Evolutionary conservation across 2,797 vertebrate genomes (phyloP).

Genomic region (Salarias fasciatus): DNA sequence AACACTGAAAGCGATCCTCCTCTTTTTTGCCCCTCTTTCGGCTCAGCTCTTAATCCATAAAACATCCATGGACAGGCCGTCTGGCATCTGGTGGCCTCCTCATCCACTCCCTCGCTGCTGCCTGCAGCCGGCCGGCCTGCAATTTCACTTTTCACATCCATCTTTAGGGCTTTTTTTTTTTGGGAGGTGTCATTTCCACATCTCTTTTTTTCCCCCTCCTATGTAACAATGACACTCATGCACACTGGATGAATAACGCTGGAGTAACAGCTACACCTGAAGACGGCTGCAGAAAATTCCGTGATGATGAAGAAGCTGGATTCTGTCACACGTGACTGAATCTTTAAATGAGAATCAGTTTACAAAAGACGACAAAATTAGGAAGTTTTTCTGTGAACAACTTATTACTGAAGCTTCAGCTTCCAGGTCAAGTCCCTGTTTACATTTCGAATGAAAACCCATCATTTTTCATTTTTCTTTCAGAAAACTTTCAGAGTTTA

Average conservation of each 20-base stretch:
- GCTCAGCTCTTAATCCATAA: slow-evolving; percentile 77
- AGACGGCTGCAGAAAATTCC: not conserved
- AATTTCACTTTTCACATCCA: slow-evolving; percentile 50
- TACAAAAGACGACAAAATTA: too few species aligned
- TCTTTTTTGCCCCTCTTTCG: slow-evolving; percentile 50
- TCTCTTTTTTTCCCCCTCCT: slow-evolving; percentile 15
- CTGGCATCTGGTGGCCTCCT: slow-evolving; percentile 60
- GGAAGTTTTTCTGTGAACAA: too few species aligned
- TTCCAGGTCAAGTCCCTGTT: too few species aligned
- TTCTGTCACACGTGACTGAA: too few species aligned
- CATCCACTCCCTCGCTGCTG: too few species aligned
- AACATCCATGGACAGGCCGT: slow-evolving; percentile 63
- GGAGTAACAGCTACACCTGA: not conserved
- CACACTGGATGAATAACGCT: slow-evolving; percentile 9
- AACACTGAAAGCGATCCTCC: slow-evolving; percentile 76
- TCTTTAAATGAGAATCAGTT: too few species aligned
- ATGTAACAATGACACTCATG: slow-evolving; percentile 23
- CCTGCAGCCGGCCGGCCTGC: too few species aligned
- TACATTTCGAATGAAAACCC: too few species aligned
- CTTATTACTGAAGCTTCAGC: too few species aligned
- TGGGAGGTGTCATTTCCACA: slow-evolving; percentile 8
- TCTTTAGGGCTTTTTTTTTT: slow-evolving; percentile 1
- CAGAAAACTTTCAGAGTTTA: too few species aligned
- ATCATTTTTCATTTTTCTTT: too few species aligned
- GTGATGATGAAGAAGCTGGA: too few species aligned